Evolutionary conservation across 1,140 invertebrate genomes (phyloP).

Genomic region (Sinella curviseta): DNA sequence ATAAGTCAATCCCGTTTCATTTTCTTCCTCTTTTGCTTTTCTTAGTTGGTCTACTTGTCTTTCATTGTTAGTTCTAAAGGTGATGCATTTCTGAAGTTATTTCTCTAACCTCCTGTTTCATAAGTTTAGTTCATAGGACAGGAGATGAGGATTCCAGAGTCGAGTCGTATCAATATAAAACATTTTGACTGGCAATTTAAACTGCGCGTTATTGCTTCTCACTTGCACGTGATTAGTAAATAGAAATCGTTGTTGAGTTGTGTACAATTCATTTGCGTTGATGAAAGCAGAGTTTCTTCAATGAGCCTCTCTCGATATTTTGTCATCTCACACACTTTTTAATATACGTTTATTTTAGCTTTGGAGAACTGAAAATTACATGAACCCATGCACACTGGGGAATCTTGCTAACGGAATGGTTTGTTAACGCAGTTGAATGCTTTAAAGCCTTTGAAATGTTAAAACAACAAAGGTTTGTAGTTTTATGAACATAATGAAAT

Average conservation of each 20-base stretch:
- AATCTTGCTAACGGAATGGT: too few species aligned
- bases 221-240: too few species aligned
- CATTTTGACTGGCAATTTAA: neutral
- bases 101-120: neutral
- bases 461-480: too few species aligned
- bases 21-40: neutral
- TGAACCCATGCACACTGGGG: too few species aligned
- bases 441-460: too few species aligned
- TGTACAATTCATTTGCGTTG: too few species aligned
- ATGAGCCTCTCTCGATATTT: too few species aligned
- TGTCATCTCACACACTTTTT: slow-evolving; percentile 46
- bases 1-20: neutral
- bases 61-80: neutral
- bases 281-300: neutral
- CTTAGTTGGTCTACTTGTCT: neutral
- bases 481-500: too few species aligned
- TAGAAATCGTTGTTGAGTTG: too few species aligned
- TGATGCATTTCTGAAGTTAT: neutral
- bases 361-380: too few species aligned
- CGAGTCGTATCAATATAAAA: neutral
- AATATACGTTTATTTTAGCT: too few species aligned
- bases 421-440: too few species aligned
- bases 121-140: neutral
- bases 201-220: neutral
- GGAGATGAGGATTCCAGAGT: slow-evolving; percentile 2